phyloP scores from a whole-genome alignment of 2,888 invertebrate genomes.

The Bombylius major region DNA sequence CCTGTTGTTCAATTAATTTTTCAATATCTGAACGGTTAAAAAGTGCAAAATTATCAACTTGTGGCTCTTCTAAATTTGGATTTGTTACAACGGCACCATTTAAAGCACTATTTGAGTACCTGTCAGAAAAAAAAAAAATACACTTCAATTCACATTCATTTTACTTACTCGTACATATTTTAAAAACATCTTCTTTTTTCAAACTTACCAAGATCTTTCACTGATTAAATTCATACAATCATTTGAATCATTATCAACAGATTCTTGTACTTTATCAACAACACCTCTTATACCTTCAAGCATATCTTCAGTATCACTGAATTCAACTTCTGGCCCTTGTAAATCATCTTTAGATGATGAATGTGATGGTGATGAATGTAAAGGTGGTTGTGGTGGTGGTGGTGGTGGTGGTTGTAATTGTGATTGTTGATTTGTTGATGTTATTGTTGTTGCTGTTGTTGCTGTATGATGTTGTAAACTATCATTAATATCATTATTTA shows the following conservation, averaged over 20 bases:
- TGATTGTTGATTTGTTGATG: no score
- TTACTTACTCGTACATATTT: background rate
- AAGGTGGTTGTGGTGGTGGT: background rate
- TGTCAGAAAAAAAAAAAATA: background rate
- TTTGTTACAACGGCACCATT: conserved; percentile 3
- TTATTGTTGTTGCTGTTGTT: no score
- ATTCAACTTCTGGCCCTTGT: conserved; percentile 44
- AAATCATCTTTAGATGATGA: conserved; percentile 4
- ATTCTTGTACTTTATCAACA: conserved; percentile 43
- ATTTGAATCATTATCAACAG: conserved; percentile 32
- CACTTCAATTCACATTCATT: background rate
- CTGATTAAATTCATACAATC: conserved; percentile 29
- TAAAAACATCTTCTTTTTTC: conserved; percentile 16
- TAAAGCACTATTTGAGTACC: conserved; percentile 14
- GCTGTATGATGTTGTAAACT: no score
- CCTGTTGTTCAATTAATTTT: background rate
- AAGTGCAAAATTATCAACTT: conserved; percentile 11
- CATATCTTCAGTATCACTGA: conserved; percentile 75
- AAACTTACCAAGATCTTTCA: conserved; percentile 23
- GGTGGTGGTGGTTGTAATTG: no score
- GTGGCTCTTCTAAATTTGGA: conserved; percentile 2
- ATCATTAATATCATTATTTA: no score
- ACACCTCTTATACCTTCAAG: conserved; percentile 74
- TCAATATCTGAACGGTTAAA: conserved; percentile 10
- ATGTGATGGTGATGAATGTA: background rate